Base-by-base conservation (phyloP, 2,113 vertebrate species). In the Chlamydotis undulata region DNA sequence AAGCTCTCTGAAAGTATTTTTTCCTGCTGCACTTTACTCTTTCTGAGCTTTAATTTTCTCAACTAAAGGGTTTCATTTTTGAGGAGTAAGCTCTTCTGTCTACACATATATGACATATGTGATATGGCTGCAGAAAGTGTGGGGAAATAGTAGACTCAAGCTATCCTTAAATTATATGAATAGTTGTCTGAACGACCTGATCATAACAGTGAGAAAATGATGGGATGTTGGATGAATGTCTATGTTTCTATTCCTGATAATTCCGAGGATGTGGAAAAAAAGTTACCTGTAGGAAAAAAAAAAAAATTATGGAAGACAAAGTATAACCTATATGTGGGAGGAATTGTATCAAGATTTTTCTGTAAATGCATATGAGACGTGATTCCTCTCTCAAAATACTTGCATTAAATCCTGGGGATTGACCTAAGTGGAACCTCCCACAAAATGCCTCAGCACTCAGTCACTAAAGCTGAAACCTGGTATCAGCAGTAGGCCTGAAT, bases 1-100 rank as follows among this genome's bases (percentile, higher is more conserved):
- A 95, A 79, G 43, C 33, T 7, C 10, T 81, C 68, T 52, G 55
- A 59, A 83, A 67, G 57, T 78, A 70, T 59, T 90, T 39, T 87
- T 94, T 78, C 56, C 37, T 92, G 77, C 56, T 81, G 49, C 49
- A 55, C 74, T 94, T 89, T 87, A 71, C 75, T 92, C 23, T 83
- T 92, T 83, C 64, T 45, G 25, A 92, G 61, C 41, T 84, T 92
- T 87, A 12, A 0, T 52, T 90, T 86, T 96, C 39, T 87, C 49
- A 64, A 21, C 61, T 53, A 82, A 56, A 52, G 35, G 49, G 65
- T 82, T 91, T 65, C 1, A 10, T 1, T 89, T 92, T 87, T 84
- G 69, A 59, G 1, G 4, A 83, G 26, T 92, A 88, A 94, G 80
- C 53, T 84, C 24, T 87, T 93, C 90, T 79, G 45, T 84, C 73